Conservation (phyloP, 2,888 invertebrate genomes). For the Caenorhabditis sp. region DNA sequence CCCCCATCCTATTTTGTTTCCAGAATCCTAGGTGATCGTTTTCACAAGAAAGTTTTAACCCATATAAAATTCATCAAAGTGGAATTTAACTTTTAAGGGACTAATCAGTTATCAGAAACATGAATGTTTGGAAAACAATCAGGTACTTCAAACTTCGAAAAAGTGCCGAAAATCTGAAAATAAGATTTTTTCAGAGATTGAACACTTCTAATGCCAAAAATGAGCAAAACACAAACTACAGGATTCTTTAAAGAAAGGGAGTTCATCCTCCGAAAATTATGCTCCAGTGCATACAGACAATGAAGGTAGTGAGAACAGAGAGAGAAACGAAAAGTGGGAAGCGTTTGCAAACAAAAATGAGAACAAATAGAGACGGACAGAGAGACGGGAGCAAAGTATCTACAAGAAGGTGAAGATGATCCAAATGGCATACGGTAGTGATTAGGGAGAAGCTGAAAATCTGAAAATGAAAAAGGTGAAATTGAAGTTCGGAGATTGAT, state of each 20-base stretch:
- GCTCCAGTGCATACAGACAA: slow-evolving; percentile 36
- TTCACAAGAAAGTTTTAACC: too few relatives aligned
- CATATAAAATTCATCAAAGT: too few relatives aligned
- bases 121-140: too few relatives aligned
- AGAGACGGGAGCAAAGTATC: background rate
- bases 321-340: slow-evolving; percentile 33
- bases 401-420: slow-evolving; percentile 3
- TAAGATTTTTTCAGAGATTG: background rate
- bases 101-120: too few relatives aligned
- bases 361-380: slow-evolving; percentile 5
- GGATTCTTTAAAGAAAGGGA: slow-evolving; percentile 17
- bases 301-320: background rate
- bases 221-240: slow-evolving; percentile 14
- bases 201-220: background rate
- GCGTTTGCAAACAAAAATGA: slow-evolving; percentile 43
- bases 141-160: too few relatives aligned
- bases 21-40: too few relatives aligned
- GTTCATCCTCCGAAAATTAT: slow-evolving; percentile 36
- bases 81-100: too few relatives aligned
- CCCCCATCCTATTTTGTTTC: too few relatives aligned
- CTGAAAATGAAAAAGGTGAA: too few relatives aligned
- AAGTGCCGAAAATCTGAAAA: too few relatives aligned
- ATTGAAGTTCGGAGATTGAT: too few relatives aligned
- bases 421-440: background rate
- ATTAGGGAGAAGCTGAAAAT: background rate